Percentiles rank a stretch among this genome's conserved stretches.
These are phyloP conservation scores for Drosophila stalkeri DNA, from an alignment of 2,888 invertebrate species.

Conservation along the genomic window DNA sequence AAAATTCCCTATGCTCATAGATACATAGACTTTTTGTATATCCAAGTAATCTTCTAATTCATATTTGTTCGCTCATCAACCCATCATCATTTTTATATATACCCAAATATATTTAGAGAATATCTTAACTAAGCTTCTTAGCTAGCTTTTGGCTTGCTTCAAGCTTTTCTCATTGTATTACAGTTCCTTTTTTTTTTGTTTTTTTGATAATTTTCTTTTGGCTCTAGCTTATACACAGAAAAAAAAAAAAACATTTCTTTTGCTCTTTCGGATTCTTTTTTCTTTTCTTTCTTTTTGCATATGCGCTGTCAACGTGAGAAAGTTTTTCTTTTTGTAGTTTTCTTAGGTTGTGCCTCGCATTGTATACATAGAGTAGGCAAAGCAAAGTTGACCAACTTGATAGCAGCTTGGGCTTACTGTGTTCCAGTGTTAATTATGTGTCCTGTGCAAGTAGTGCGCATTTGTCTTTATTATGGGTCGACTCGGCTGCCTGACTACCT, in stretches of 20 bases:
- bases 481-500: conserved; percentile 53
- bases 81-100: background rate
- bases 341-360: conserved; percentile 26
- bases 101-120: too few relatives aligned
- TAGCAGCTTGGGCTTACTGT: conserved; percentile 9
- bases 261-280: background rate
- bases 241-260: background rate
- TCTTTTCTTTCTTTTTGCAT: background rate
- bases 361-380: conserved; percentile 10
- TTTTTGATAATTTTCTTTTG: background rate
- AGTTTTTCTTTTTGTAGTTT: conserved; percentile 9
- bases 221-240: background rate
- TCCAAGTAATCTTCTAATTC: background rate
- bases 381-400: conserved; percentile 32
- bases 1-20: too few relatives aligned
- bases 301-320: conserved; percentile 21
- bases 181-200: background rate
- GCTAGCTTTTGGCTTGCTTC: background rate
- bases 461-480: conserved; percentile 74
- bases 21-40: too few relatives aligned
- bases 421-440: conserved; percentile 71
- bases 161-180: background rate
- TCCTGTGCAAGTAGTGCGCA: conserved; percentile 75
- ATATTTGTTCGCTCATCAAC: background rate
- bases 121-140: background rate